Percentiles rank a stretch among this genome's conserved stretches.
phyloP scores from a whole-genome alignment of 2,797 vertebrate genomes.

The Numenius phaeopus region DNA sequence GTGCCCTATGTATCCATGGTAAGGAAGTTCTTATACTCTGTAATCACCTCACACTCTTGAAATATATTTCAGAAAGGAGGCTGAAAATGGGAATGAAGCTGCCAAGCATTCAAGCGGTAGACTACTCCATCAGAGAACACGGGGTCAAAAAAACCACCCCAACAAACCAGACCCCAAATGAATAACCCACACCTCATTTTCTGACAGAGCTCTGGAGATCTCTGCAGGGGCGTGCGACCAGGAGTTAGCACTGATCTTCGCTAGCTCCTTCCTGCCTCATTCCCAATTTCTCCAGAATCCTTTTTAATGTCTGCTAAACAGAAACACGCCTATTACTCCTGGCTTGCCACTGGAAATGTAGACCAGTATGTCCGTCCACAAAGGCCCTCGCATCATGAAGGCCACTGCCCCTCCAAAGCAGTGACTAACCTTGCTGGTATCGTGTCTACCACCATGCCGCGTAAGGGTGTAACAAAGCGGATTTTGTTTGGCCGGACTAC shows the following conservation, averaged over 20 bases:
- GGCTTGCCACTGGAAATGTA: not conserved
- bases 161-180: not conserved
- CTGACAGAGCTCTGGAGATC: not conserved
- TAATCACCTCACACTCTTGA: not conserved
- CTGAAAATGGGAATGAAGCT: not conserved
- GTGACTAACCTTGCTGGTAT: not conserved
- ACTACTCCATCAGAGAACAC: not conserved
- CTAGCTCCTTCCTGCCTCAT: not conserved
- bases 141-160: not conserved
- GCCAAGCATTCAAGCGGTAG: not conserved
- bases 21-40: not conserved
- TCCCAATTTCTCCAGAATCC: not conserved
- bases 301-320: not conserved
- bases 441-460: rapidly evolving
- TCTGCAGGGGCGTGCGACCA: not conserved
- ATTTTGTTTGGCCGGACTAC: not conserved
- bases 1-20: not conserved
- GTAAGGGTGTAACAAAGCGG: not conserved
- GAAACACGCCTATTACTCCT: not conserved
- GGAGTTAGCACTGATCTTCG: not conserved
- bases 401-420: not conserved
- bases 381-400: not conserved
- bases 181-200: not conserved
- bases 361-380: not conserved
- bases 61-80: not conserved